phyloP scores from a whole-genome alignment of 53 echinoderm and acorn worm species.

The Crossaster papposus region DNA sequence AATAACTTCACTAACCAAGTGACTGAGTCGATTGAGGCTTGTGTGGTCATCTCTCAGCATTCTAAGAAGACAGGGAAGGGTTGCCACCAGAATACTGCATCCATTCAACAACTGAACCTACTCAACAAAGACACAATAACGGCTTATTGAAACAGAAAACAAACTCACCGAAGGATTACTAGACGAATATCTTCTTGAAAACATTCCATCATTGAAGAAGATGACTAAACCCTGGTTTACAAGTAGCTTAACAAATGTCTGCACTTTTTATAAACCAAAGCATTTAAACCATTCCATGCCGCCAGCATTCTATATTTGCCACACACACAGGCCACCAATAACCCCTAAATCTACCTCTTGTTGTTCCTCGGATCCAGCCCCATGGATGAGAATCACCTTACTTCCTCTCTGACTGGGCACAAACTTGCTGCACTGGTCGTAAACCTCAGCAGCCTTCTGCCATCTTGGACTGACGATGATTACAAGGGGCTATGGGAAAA shows the following conservation, averaged over 20 bases:
- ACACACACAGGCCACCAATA: no score
- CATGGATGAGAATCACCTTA: slow-evolving; percentile 77
- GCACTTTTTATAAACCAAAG: no score
- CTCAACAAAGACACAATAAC: no score
- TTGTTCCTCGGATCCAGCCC: slow-evolving; percentile 86
- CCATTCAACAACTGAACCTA: slow-evolving; percentile 93
- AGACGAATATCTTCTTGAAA: no score
- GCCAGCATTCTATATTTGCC: background rate
- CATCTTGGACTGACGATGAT: slow-evolving; percentile 80
- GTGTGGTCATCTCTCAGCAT: slow-evolving; percentile 77
- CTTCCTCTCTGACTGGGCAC: slow-evolving; percentile 61
- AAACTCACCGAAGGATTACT: no score
- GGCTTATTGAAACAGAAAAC: no score
- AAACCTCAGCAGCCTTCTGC: slow-evolving; percentile 71
- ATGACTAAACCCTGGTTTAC: no score
- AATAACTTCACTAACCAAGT: slow-evolving; percentile 75
- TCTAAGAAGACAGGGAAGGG: slow-evolving; percentile 80
- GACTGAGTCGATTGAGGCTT: slow-evolving; percentile 84
- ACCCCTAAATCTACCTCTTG: slow-evolving; percentile 72
- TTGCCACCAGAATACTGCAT: slow-evolving; percentile 78
- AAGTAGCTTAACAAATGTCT: no score
- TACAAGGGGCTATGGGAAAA: slow-evolving; percentile 70
- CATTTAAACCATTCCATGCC: no score
- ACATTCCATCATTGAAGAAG: no score
- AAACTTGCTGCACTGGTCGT: slow-evolving; percentile 63